phyloP scores from a whole-genome alignment of 2,888 invertebrate species.

The Melolontha melolontha region DNA sequence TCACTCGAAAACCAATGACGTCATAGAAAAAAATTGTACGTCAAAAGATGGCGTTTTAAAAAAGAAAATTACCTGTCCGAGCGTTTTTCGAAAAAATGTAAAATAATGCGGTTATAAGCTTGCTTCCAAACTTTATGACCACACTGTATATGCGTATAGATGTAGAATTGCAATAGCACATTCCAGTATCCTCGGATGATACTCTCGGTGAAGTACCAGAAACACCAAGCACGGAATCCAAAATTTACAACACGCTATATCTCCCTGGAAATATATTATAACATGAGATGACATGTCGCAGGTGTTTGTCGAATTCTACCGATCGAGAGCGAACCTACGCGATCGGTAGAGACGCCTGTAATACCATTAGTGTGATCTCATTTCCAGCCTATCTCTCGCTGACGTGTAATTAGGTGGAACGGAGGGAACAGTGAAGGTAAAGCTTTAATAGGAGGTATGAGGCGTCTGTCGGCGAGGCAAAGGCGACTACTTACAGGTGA shows the following conservation, averaged over 20 bases:
- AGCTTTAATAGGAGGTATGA: conserved; percentile 17
- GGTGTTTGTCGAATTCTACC: conserved; percentile 56
- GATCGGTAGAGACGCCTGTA: conserved; percentile 51
- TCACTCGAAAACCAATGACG: too few relatives aligned
- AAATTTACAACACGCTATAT: conserved; percentile 59
- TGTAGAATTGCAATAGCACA: too few relatives aligned
- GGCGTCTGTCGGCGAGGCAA: conserved; percentile 23
- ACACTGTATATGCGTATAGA: too few relatives aligned
- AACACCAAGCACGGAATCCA: conserved; percentile 52
- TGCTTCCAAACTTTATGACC: too few relatives aligned
- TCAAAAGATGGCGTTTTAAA: too few relatives aligned
- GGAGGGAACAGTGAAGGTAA: conserved; percentile 26
- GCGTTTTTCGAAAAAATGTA: too few relatives aligned
- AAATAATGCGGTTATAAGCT: too few relatives aligned
- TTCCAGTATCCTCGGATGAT: too few relatives aligned
- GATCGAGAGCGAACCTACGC: conserved; percentile 35
- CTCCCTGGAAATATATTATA: conserved; percentile 58
- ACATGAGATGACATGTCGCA: conserved; percentile 62
- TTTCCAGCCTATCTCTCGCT: conserved; percentile 57
- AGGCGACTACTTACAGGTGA: conserved; percentile 46
- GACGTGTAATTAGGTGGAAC: conserved; percentile 54
- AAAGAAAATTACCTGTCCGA: too few relatives aligned
- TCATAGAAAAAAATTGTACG: too few relatives aligned
- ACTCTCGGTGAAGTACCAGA: conserved; percentile 42
- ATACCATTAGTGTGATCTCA: conserved; percentile 62